These are phyloP conservation scores for Trogon melanurus DNA, from an alignment of 2,113 vertebrate genomes.

Conservation along the genomic window DNA sequence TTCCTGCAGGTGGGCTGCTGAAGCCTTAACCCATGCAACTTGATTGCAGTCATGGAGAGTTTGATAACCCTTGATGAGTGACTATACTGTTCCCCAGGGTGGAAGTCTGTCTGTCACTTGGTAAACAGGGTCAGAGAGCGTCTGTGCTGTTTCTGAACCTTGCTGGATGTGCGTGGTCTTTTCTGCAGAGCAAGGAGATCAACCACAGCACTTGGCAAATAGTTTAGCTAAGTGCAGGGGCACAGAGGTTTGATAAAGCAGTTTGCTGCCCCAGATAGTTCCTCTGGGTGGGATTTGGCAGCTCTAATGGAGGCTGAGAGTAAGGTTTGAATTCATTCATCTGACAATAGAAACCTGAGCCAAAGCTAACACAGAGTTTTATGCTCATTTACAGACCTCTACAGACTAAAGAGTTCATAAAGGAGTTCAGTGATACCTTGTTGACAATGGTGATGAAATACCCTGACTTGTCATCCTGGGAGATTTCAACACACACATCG, in stretches of 20 bases:
- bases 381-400: slow-evolving; percentile 69
- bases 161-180: not conserved
- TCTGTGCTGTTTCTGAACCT: not conserved
- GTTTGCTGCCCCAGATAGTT: slow-evolving; percentile 48
- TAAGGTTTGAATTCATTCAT: slow-evolving; percentile 64
- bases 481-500: slow-evolving; percentile 70
- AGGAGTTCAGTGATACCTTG: slow-evolving; percentile 70
- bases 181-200: not conserved
- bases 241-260: slow-evolving; percentile 54
- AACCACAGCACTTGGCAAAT: not conserved
- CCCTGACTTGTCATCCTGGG: slow-evolving; percentile 66
- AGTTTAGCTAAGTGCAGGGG: not conserved
- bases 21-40: not conserved
- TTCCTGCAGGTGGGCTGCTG: not conserved
- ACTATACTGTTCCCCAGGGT: not conserved
- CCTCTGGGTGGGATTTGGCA: slow-evolving; percentile 67
- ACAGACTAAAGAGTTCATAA: slow-evolving; percentile 60
- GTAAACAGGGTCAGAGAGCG: not conserved
- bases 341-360: slow-evolving; percentile 68
- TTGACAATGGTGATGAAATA: slow-evolving; percentile 70
- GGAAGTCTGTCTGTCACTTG: not conserved
- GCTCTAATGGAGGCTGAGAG: slow-evolving; percentile 24
- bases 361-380: slow-evolving; percentile 69
- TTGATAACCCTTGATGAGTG: not conserved
- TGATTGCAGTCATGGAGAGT: not conserved